Evolutionary conservation across 2,888 invertebrate species (phyloP), one percentile per base, ranked within the genome.

Genomic region (Amphipoea lucens): DNA sequence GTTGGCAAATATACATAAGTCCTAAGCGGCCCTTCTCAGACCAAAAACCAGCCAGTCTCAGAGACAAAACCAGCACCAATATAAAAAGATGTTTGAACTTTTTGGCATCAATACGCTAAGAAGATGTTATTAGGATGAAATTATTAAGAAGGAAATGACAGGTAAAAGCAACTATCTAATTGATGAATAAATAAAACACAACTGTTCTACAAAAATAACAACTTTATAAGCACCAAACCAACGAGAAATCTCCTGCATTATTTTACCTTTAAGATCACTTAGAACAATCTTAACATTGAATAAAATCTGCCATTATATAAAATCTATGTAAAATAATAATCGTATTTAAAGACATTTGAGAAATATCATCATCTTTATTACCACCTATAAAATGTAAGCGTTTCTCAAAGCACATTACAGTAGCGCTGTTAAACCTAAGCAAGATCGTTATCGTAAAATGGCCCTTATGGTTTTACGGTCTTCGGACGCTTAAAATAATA

Each of bases 361-460:
- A 65, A 74, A 70, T 78, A 75, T 77, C 73, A 66, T 77, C 62
- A 57, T 74, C 68, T 84, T 84, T 82, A 81, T 76, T 57, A 48
- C 67, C 20, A 4, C 11, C 77, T 78, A 84, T 86, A 88, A 87
- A 88, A 86, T 76, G 60, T 65, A 73, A 86, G 74, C 75, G 79
- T 79, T 76, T 75, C 74, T 84, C 66, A 69, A 78, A 86, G 73
- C 80, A 76, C 79, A 82, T 83, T 76, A 78, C 78, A 74, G 78
- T 29, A 67, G 71, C 88, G 89, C 87, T 87, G 87, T 88, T 78
- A 84, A 80, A 88, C 76, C 74, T 81, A 80, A 86, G 84, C 81
- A 83, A 87, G 79, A 88, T 76, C 80, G 82, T 82, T 78, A 86
- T 84, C 87, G 88, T 90, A 90, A 91, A 91, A 84, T 82, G 80